A percentile compares a stretch with the other conserved stretches of the same genome.
phyloP scores from a whole-genome alignment of 2,797 vertebrate genomes.

The Protosalanx chinensis region DNA sequence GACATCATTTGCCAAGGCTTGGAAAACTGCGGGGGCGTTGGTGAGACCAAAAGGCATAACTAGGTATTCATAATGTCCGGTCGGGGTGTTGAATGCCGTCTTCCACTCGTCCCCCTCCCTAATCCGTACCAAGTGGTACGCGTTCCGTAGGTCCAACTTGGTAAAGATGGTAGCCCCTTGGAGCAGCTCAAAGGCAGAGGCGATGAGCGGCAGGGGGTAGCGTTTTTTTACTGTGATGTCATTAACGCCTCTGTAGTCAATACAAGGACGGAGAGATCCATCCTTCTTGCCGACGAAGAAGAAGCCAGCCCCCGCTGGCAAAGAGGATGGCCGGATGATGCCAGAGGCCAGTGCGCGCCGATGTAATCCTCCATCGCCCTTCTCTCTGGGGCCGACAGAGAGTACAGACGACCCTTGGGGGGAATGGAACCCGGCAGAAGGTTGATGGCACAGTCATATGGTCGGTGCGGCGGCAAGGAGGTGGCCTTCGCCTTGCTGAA shows the following conservation, averaged over 20 bases:
- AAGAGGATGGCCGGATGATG: neutral
- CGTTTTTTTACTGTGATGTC: neutral
- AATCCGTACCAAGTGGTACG: too few species aligned
- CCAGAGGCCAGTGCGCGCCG: neutral
- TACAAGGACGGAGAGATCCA: neutral
- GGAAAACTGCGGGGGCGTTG: neutral
- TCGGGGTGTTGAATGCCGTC: neutral
- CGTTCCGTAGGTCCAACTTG: neutral
- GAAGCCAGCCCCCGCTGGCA: neutral
- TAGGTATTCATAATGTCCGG: constrained; percentile 3
- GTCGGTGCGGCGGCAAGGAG: too few species aligned
- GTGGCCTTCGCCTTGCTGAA: too few species aligned
- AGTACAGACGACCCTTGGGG: too few species aligned
- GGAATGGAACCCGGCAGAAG: too few species aligned
- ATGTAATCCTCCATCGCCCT: neutral
- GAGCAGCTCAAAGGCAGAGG: neutral
- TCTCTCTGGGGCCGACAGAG: neutral
- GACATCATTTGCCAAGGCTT: neutral
- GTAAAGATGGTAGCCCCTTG: neutral
- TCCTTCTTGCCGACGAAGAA: neutral
- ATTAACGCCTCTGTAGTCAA: neutral
- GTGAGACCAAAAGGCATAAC: neutral
- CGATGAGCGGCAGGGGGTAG: neutral
- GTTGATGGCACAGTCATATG: too few species aligned
- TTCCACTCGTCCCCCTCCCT: neutral